Percentiles rank a stretch among this genome's conserved stretches.
These are phyloP conservation scores for Strigamia transsilvanica DNA, from an alignment of 2,888 invertebrate species.

Conservation along the genomic window DNA sequence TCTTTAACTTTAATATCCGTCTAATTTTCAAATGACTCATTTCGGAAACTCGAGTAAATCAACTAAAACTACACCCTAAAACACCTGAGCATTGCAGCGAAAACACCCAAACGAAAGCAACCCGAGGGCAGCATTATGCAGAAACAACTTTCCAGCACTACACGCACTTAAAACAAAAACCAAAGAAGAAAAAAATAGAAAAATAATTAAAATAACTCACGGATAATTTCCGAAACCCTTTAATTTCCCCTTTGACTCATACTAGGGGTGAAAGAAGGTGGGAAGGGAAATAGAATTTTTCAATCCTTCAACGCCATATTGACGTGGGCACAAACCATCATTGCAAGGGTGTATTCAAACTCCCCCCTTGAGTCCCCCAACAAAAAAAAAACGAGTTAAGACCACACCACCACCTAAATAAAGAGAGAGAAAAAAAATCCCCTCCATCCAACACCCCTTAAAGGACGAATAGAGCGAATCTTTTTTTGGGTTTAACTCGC, in stretches of 20 bases:
- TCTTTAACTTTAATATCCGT: slow-evolving; percentile 23
- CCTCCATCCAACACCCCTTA: not conserved
- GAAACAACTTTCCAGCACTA: not conserved
- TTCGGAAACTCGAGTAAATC: not conserved
- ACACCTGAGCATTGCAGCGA: slow-evolving; percentile 6
- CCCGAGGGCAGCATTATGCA: not conserved
- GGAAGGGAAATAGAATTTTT: slow-evolving; percentile 4
- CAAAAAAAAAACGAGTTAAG: too few species aligned
- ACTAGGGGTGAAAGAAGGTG: not conserved
- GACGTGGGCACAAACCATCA: slow-evolving; percentile 35
- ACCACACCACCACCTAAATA: not conserved
- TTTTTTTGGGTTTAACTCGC: not conserved
- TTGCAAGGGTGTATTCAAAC: slow-evolving; percentile 24
- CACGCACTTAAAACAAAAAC: not conserved
- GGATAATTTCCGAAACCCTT: slow-evolving; percentile 7
- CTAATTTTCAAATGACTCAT: slow-evolving; percentile 6
- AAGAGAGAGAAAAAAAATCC: not conserved
- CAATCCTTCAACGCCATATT: slow-evolving; percentile 34
- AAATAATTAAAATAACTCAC: slow-evolving; percentile 1
- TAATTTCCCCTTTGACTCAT: slow-evolving; percentile 35
- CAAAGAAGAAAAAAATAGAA: not conserved
- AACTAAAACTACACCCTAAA: not conserved
- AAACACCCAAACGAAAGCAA: slow-evolving; percentile 26
- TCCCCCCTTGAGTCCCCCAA: slow-evolving; percentile 11
- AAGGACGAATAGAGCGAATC: not conserved